Evolutionary conservation across 2,797 vertebrate genomes (phyloP), one percentile per base, ranked within the genome.

Genomic region (Typhlichthys eigenmanni): DNA sequence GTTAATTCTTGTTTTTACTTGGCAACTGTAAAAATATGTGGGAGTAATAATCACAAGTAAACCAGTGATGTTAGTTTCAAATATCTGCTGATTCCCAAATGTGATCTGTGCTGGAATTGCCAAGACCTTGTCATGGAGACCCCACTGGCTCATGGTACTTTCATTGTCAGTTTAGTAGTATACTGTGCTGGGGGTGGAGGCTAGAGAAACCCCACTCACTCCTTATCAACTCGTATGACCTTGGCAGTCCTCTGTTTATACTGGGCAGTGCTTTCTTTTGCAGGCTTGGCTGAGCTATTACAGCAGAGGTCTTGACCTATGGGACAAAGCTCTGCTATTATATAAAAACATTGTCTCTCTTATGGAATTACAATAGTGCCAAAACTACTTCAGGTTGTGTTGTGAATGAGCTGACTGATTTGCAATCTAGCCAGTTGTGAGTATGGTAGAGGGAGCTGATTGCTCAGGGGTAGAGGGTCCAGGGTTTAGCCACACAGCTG

Each of bases 261-360:
- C 19, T 62, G 65, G 3, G 2, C 54, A 4, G 46, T 70, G 58
- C 71, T 68, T 64, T 58, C 19, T 16, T 77, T 62, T 67, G 70
- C 55, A 68, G 62, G 66, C 73, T 79, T 38, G 73, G 69, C 55
- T 85, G 63, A 77, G 49, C 43, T 71, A 79, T 19, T 78, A 76
- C 63, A 74, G 68, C 65, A 74, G 66, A 71, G 75, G 79, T 72
- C 69, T 72, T 74, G 80, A 85, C 75, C 84, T 65, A n/a, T 43
- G 19, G 46, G 59, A 87, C 85, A 85, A 61, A 55, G 58, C 74
- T 60, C 69, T 65, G 72, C 84, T 81, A 53, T 70, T 59, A 13
- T 73, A 80, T 75, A 67, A 81, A 74, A 74, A 1, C 63, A 50
- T 57, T 48, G 46, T 66, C 16, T 55, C 62, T 56, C 59, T 47